phyloP scores from a whole-genome alignment of 2,888 invertebrate genomes.

The Tribolium freemani region DNA sequence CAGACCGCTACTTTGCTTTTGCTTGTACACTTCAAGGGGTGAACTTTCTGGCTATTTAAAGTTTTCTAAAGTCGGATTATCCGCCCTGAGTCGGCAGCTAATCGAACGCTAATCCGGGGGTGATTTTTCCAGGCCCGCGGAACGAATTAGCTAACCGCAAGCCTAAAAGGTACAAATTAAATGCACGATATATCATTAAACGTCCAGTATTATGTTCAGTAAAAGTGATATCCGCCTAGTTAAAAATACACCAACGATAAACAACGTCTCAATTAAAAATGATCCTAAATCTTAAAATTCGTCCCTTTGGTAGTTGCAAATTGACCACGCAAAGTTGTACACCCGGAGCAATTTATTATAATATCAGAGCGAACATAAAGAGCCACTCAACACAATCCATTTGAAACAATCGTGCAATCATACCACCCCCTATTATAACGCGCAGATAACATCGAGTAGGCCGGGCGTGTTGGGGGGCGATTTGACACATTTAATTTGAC shows the following conservation, averaged over 20 bases:
- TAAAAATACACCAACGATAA: too few species aligned
- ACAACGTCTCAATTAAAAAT: too few species aligned
- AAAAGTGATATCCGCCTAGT: too few species aligned
- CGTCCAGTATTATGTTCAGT: too few species aligned
- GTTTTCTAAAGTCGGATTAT: conserved; percentile 58
- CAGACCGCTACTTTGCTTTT: conserved; percentile 63
- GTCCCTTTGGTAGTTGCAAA: conserved; percentile 33
- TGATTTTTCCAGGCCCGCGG: conserved; percentile 61
- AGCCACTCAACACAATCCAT: conserved; percentile 61
- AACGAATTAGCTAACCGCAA: conserved; percentile 56
- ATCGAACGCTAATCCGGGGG: conserved; percentile 48
- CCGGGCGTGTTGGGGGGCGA: conserved; percentile 59
- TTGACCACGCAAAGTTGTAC: conserved; percentile 28
- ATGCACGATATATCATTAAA: too few species aligned
- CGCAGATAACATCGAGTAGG: conserved; percentile 61
- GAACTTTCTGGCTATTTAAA: conserved; percentile 59
- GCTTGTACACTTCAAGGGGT: conserved; percentile 60
- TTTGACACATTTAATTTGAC: conserved; percentile 65
- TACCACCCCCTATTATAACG: conserved; percentile 60
- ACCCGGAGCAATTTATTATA: conserved; percentile 43
- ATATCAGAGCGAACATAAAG: conserved; percentile 53
- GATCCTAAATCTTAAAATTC: not conserved
- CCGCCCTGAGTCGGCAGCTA: conserved; percentile 48
- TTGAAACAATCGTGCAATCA: conserved; percentile 65
- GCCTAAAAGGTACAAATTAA: not conserved